Percentiles rank a stretch among this genome's conserved stretches.
These are phyloP conservation scores for Antheraea mylitta DNA, from an alignment of 1,140 invertebrate genomes.

Conservation along the genomic window DNA sequence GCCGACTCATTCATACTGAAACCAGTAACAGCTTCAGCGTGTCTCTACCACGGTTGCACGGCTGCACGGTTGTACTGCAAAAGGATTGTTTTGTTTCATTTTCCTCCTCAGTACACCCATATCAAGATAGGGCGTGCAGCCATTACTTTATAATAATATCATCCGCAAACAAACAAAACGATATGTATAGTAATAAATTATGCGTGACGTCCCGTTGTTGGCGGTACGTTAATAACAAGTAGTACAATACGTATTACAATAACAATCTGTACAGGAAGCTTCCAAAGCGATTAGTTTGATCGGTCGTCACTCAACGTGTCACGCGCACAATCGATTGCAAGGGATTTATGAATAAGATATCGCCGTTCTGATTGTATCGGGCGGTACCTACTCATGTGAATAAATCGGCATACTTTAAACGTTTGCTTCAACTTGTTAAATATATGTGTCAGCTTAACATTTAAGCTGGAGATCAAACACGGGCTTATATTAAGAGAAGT, in stretches of 20 bases:
- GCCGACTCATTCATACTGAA: too few species aligned
- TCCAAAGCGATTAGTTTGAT: slow-evolving; percentile 70
- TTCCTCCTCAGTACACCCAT: too few species aligned
- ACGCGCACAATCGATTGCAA: slow-evolving; percentile 53
- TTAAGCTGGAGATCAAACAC: not conserved
- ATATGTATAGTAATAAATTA: slow-evolving; percentile 22
- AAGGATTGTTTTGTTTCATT: too few species aligned
- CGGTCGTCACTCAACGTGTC: slow-evolving; percentile 60
- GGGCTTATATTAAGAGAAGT: not conserved
- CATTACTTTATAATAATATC: not conserved
- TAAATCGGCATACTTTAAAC: slow-evolving; percentile 16
- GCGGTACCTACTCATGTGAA: slow-evolving; percentile 33
- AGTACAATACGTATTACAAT: slow-evolving; percentile 66
- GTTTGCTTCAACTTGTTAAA: not conserved
- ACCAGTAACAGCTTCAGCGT: too few species aligned
- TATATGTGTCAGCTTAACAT: not conserved
- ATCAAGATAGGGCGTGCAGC: too few species aligned
- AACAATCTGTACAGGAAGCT: slow-evolving; percentile 60
- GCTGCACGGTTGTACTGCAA: too few species aligned
- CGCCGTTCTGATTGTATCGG: slow-evolving; percentile 49
- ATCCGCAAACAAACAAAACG: not conserved
- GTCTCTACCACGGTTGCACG: too few species aligned
- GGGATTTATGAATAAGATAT: slow-evolving; percentile 58
- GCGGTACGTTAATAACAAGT: slow-evolving; percentile 63
- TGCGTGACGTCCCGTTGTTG: slow-evolving; percentile 43